Conservation (phyloP, 2,888 invertebrate species). For the Globia sparganii region DNA sequence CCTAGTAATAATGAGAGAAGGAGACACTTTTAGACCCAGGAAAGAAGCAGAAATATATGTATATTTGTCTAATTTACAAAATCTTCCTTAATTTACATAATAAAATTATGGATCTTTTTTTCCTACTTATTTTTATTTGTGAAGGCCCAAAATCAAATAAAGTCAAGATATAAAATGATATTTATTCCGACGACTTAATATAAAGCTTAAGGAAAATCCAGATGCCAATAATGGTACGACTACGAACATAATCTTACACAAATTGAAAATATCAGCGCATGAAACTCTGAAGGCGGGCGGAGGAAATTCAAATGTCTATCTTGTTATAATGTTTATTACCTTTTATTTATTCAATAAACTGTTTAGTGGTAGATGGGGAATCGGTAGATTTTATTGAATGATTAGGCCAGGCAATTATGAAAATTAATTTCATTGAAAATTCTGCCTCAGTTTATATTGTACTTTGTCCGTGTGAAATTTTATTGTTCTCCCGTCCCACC, state of each 20-base stretch:
- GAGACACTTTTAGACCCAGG: too few relatives aligned
- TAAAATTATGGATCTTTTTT: not conserved
- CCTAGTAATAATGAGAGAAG: too few relatives aligned
- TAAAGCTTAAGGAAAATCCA: not conserved
- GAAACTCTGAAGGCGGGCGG: not conserved
- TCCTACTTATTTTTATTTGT: not conserved
- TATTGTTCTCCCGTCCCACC: too few relatives aligned
- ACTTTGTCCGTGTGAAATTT: too few relatives aligned
- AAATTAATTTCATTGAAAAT: not conserved
- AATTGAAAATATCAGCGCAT: slow-evolving; percentile 31
- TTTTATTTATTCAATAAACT: slow-evolving; percentile 9
- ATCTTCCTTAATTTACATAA: not conserved
- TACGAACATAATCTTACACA: slow-evolving; percentile 24
- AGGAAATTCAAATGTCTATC: slow-evolving; percentile 26
- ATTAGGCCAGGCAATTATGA: not conserved
- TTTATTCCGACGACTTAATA: slow-evolving; percentile 1
- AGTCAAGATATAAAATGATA: not conserved
- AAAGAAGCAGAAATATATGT: too few relatives aligned
- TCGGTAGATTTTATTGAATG: not conserved
- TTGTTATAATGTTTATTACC: slow-evolving; percentile 3
- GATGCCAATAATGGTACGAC: slow-evolving; percentile 6
- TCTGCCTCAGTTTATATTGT: too few relatives aligned
- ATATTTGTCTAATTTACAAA: not conserved
- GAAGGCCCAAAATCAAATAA: not conserved
- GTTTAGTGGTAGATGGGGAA: not conserved